Evolutionary conservation across 2,113 vertebrate species (phyloP).

Genomic region (Nannospalax galili): DNA sequence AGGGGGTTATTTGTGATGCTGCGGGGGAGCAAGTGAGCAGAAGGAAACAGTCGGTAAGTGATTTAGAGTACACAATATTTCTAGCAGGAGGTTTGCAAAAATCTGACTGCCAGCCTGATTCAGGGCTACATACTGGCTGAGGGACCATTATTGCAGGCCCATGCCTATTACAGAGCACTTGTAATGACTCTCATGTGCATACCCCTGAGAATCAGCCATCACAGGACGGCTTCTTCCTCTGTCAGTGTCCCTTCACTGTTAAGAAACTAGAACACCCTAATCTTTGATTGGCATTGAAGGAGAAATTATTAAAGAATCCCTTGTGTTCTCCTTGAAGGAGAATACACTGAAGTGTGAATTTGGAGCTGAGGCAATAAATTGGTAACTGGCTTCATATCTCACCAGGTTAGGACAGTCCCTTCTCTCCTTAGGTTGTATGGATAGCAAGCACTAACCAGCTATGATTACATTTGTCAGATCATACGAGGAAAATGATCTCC

Average conservation of each 20-base stretch:
- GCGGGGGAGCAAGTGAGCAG: background rate
- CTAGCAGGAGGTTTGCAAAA: background rate
- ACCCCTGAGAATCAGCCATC: background rate
- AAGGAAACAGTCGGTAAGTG: background rate
- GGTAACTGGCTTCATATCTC: background rate
- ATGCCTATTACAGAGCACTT: background rate
- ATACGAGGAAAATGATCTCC: too few relatives aligned
- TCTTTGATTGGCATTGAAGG: background rate
- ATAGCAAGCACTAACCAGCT: too few relatives aligned
- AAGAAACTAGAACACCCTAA: background rate
- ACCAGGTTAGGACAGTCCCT: background rate
- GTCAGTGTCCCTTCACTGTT: background rate
- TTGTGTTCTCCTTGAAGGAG: background rate
- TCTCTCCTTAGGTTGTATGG: background rate
- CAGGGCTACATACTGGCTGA: background rate
- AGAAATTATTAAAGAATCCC: background rate
- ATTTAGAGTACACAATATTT: background rate
- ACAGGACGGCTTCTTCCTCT: background rate
- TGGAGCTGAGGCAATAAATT: background rate
- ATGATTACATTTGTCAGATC: too few relatives aligned
- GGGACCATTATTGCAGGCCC: background rate
- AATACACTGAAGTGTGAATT: background rate
- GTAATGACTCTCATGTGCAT: background rate
- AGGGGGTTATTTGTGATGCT: too few relatives aligned
- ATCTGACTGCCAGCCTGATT: background rate